Conservation (phyloP, 2,888 invertebrate species). For the Acholoe squamosa region DNA sequence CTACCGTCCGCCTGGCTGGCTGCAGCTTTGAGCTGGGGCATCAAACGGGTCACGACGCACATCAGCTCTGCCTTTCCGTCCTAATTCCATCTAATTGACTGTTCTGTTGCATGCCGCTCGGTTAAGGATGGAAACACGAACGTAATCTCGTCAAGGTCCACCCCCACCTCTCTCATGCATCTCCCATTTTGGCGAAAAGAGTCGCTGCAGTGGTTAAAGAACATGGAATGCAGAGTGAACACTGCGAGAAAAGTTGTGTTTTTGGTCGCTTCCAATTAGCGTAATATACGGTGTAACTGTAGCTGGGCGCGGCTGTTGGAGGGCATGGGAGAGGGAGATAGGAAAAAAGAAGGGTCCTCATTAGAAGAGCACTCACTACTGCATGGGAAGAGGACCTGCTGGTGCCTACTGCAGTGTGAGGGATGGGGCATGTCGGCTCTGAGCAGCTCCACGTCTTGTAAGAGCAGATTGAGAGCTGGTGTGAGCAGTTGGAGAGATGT, state of each 20-base stretch:
- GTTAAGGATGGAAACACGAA: conserved; percentile 37
- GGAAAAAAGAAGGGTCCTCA: conserved; percentile 20
- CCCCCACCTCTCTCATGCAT: not conserved
- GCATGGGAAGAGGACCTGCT: not conserved
- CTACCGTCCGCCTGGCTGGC: not conserved
- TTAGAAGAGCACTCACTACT: conserved; percentile 8
- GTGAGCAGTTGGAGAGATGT: not conserved
- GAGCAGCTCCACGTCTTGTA: not conserved
- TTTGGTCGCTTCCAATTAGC: conserved; percentile 57
- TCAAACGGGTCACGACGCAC: conserved; percentile 8
- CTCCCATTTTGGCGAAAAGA: not conserved
- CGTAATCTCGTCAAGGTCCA: conserved; percentile 18
- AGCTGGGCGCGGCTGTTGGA: not conserved
- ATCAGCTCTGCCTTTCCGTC: not conserved
- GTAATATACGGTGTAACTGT: conserved; percentile 59
- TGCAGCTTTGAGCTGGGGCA: conserved; percentile 24
- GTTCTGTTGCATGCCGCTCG: conserved; percentile 40
- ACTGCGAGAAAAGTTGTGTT: conserved; percentile 40
- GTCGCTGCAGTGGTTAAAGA: not conserved
- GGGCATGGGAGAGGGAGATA: not conserved
- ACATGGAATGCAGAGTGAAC: not conserved
- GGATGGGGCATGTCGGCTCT: not conserved
- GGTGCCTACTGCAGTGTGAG: not conserved
- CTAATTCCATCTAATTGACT: conserved; percentile 53
- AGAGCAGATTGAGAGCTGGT: not conserved